Conservation (phyloP, 92 coral and sea anemone species). For the Desmophyllum pertusum region DNA sequence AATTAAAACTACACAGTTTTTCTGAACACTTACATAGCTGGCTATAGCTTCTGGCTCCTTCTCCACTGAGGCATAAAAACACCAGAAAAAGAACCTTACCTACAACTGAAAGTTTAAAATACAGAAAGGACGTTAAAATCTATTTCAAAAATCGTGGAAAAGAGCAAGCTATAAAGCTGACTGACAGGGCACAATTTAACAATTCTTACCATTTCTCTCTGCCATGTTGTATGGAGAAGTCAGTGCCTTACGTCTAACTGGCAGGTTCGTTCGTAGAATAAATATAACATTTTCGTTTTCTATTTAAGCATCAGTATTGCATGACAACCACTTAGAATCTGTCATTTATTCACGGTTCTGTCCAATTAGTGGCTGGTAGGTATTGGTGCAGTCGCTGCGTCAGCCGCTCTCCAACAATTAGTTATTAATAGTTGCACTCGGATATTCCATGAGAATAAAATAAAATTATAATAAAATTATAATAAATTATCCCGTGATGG, state of each 20-base stretch:
- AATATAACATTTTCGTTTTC: not conserved
- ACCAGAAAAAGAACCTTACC: not conserved
- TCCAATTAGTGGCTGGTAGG: not conserved
- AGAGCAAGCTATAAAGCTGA: not conserved
- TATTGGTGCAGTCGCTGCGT: conserved; percentile 1
- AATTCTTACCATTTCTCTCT: conserved; percentile 10
- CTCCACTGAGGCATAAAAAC: conserved; percentile 13
- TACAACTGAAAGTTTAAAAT: conserved; percentile 2
- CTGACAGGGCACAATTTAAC: too few relatives aligned
- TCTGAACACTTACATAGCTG: conserved; percentile 7
- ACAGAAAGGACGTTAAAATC: not conserved
- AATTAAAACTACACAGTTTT: not conserved
- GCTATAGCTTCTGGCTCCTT: too few relatives aligned
- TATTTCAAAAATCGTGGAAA: not conserved
- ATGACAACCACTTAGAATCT: not conserved
- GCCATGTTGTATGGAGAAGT: not conserved
- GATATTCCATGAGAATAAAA: conserved; percentile 8
- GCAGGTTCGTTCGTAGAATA: not conserved
- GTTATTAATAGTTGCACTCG: not conserved
- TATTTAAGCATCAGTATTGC: conserved; percentile 31
- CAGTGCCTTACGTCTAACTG: not conserved
- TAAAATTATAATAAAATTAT: too few relatives aligned
- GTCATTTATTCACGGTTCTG: conserved; percentile 25
- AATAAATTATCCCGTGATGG: too few relatives aligned
- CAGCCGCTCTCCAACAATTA: not conserved